Evolutionary conservation across 2,797 vertebrate species (phyloP), one percentile per base, ranked within the genome.

Genomic region (Sebastes elongatus): DNA sequence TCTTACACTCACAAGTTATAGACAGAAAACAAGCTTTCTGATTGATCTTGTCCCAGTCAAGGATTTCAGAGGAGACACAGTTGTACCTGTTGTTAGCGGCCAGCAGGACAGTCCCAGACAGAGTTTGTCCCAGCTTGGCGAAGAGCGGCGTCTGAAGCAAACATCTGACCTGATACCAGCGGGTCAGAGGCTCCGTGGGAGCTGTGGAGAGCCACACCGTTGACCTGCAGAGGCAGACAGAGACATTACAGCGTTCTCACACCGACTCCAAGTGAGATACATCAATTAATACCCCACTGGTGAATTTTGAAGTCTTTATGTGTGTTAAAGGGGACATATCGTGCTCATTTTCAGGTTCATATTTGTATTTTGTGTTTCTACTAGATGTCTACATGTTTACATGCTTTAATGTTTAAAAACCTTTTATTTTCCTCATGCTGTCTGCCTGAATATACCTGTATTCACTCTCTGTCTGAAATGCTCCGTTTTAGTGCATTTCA

Each of bases 191-290:
- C 86, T 97, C 95, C 1, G 92, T 93, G 1, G 96, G 97, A 23
- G 96, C 95, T 25, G 96, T 96, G 27, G 96, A 96, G 35, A 97
- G 85, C 96, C 97, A 97, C 62, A 97, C 92, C 0, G 93, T 95
- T n/a, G 94, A 91, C 81, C 96, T 97, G 49, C 28, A 46, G 78
- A 66, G 1, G 6, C 18, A 55, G 2, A 20, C 18, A 2, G 46
- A 20, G 7, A 14, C n/a, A 18, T 46, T 1, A 32, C 0, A 57
- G 55, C 6, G 13, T 23, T 1, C 18, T 49, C 52, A 64, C 5
- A 33, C 57, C 7, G 16, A 46, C 42, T 46, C 42, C 11, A 8
- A 6, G 14, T 42, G 38, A 42, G 14, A 42, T 42, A 42, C 38
- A 42, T 16, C 38, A 42, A 16, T 2, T 16, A 42, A 42, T 42